Evolutionary conservation across 2,888 invertebrate genomes (phyloP).

Genomic region (Phasia obesa): DNA sequence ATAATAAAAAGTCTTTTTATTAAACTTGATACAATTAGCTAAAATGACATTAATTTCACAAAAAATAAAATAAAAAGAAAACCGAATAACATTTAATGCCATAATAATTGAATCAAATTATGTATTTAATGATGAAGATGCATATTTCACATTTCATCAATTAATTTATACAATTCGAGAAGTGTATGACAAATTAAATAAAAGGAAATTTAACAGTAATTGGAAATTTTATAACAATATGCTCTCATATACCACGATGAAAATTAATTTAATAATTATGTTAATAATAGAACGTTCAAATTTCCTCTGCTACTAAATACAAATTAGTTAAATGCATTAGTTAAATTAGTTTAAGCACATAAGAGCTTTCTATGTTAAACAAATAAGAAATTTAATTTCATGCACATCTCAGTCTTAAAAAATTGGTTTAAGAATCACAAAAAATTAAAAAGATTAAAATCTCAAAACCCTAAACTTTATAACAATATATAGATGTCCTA

Average conservation of each 20-base stretch:
- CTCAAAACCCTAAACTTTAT: too few species aligned
- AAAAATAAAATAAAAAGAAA: slow-evolving; percentile 18
- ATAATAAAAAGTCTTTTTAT: not conserved
- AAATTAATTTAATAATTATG: not conserved
- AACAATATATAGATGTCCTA: too few species aligned
- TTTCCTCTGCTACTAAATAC: too few species aligned
- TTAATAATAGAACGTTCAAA: not conserved
- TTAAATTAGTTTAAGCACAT: too few species aligned
- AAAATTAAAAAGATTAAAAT: too few species aligned
- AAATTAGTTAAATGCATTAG: too few species aligned
- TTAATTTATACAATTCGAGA: not conserved
- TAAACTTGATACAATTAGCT: slow-evolving; percentile 54
- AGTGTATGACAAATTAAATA: not conserved
- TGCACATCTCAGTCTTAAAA: too few species aligned
- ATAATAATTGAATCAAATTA: slow-evolving; percentile 50
- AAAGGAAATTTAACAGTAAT: not conserved
- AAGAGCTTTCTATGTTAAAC: too few species aligned
- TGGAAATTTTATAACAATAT: not conserved
- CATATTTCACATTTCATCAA: not conserved
- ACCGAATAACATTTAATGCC: too few species aligned
- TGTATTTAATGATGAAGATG: not conserved
- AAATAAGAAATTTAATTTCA: too few species aligned
- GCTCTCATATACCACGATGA: not conserved
- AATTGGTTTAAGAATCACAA: too few species aligned
- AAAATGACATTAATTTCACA: slow-evolving; percentile 54